Percentiles rank a stretch among this genome's conserved stretches.
phyloP scores from a whole-genome alignment of 2,888 invertebrate genomes.

The Empis stercorea region DNA sequence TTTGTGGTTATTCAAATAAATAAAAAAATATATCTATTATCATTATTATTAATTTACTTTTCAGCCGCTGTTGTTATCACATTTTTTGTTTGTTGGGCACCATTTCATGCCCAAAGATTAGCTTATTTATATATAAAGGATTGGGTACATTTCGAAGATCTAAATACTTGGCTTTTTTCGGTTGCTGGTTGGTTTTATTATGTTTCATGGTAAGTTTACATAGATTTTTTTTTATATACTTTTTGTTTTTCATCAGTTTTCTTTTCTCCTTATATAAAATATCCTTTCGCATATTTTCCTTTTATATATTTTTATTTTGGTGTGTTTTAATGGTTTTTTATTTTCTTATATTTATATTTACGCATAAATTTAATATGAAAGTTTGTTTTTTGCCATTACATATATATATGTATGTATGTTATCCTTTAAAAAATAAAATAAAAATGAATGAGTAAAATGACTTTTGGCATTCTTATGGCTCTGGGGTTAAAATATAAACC shows the following conservation, averaged over 20 bases:
- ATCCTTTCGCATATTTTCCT: too few relatives aligned
- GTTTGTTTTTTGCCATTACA: too few relatives aligned
- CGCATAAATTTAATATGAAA: too few relatives aligned
- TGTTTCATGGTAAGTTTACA: constrained; percentile 43
- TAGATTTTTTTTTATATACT: constrained; percentile 9
- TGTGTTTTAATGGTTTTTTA: not conserved
- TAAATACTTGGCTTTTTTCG: constrained; percentile 69
- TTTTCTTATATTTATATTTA: too few relatives aligned
- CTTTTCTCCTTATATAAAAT: not conserved
- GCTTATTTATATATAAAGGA: constrained; percentile 63
- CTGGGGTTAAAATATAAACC: too few relatives aligned
- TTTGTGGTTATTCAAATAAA: too few relatives aligned
- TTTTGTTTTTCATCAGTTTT: not conserved
- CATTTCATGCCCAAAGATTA: constrained; percentile 85
- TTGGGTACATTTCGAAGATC: constrained; percentile 45
- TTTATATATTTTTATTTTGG: too few relatives aligned
- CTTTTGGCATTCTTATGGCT: too few relatives aligned
- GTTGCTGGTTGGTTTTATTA: constrained; percentile 73
- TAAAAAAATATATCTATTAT: too few relatives aligned
- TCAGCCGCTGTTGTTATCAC: constrained; percentile 85
- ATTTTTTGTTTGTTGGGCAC: constrained; percentile 93
- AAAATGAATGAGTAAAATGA: not conserved
- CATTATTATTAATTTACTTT: constrained; percentile 1
- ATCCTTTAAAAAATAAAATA: not conserved
- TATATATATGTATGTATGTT: too few relatives aligned